phyloP scores from a whole-genome alignment of 1,140 invertebrate genomes.

The Probaryconus sp. region DNA sequence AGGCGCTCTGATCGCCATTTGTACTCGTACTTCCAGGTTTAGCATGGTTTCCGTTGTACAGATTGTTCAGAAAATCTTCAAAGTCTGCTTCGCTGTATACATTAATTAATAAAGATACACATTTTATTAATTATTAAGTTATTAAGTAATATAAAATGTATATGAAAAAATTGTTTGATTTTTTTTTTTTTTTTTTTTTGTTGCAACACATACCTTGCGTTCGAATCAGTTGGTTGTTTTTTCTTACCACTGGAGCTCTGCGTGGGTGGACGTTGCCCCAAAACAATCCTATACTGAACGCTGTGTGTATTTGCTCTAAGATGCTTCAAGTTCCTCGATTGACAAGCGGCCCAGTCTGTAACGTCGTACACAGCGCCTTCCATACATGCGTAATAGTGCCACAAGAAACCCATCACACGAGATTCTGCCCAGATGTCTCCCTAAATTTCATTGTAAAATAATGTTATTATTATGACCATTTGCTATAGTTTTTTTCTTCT shows the following conservation, averaged over 20 bases:
- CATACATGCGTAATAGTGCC: slow-evolving; percentile 98
- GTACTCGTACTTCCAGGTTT: slow-evolving; percentile 69
- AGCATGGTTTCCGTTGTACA: slow-evolving; percentile 78
- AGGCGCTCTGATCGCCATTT: slow-evolving; percentile 64
- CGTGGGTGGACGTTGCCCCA: slow-evolving; percentile 82
- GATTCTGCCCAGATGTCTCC: slow-evolving; percentile 98
- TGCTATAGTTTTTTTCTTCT: too few species aligned
- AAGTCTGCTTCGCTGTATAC: slow-evolving; percentile 80
- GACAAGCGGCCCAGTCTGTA: slow-evolving; percentile 96
- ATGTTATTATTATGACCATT: too few species aligned
- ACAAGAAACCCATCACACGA: slow-evolving; percentile 89
- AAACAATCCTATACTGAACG: slow-evolving; percentile 94
- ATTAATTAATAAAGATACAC: slow-evolving; percentile 36
- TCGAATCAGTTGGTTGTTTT: slow-evolving; percentile 69
- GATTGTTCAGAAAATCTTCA: slow-evolving; percentile 82
- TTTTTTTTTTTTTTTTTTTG: neutral
- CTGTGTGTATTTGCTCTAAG: slow-evolving; percentile 91
- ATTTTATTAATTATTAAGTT: slow-evolving; percentile 3
- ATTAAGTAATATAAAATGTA: neutral
- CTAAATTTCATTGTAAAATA: slow-evolving; percentile 76
- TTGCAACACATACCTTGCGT: slow-evolving; percentile 64
- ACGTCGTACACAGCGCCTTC: slow-evolving; percentile 96
- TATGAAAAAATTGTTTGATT: neutral
- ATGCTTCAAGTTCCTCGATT: slow-evolving; percentile 89
- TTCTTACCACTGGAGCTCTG: slow-evolving; percentile 71